Base-by-base conservation (phyloP, 2,888 invertebrate genomes). In the Mechanitis mazaeus region DNA sequence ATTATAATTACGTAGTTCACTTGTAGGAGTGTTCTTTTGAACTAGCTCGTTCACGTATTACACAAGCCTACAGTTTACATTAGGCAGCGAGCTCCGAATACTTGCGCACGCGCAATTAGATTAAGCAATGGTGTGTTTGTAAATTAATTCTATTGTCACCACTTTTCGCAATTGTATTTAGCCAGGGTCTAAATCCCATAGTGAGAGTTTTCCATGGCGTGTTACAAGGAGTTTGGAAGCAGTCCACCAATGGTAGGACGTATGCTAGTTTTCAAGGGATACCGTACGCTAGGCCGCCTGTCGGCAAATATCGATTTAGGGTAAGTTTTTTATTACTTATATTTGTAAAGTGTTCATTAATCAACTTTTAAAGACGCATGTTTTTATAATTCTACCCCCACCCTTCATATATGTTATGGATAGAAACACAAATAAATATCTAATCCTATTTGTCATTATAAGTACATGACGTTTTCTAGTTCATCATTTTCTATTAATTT, bases 201-300 rank as follows among this genome's bases (percentile, higher is more conserved):
- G 80, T 87, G 2, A 77, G 82, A 60, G 76, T 88, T 0, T 68
- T 77, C 2, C 76, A 84, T 59, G 90, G 90, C 0, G 58, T 80
- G 0, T 64, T 90, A 0, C 81, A 81, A 58, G 90, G 90, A 0
- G 59, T 79, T 0, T 90, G 89, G 90, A 83, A 80, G 60, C 72
- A 77, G 1, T 86, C 90, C 0, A 77, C 81, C 1, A 80, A 83
- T 55, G 85, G 89, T 33, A 74, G 91, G 67, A 73, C 76, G 0
- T 93, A 86, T 68, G 91, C 91, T 7, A 92, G 93, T 46, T 94
- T 93, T 70, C 87, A 92, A 69, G 93, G 94, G 0, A 84, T 94
- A 55, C 94, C 94, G 0, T 94, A 93, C 71, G 94, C 94, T 0
- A 78, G 91, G 58, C 92, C 94, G 12, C 94, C 94, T 0, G 75